Conservation (phyloP, 2,113 vertebrate genomes). For the Eolophus roseicapilla region DNA sequence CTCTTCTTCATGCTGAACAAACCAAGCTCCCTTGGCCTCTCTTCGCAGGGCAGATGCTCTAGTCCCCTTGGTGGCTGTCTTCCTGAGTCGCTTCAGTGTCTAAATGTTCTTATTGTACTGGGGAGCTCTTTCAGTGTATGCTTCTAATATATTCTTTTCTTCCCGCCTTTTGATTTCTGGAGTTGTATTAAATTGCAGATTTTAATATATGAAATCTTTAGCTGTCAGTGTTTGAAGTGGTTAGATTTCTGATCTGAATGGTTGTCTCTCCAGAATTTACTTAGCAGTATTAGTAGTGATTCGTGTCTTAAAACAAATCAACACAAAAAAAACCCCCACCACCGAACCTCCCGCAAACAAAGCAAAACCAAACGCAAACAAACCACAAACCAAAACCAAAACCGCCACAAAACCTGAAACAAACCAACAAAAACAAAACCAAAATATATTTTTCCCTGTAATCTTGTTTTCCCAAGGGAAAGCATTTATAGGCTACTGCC, state of each 20-base stretch:
- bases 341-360: not conserved
- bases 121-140: not conserved
- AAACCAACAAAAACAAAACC: not conserved
- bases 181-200: not conserved
- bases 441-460: not conserved
- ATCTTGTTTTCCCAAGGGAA: slow-evolving; percentile 79
- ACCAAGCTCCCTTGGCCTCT: not conserved
- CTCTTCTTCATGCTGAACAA: not conserved
- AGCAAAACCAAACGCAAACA: not conserved
- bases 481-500: slow-evolving; percentile 95
- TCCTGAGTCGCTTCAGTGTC: not conserved
- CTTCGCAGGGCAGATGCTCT: not conserved
- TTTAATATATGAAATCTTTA: not conserved
- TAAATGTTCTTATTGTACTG: not conserved
- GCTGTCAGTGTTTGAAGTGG: not conserved
- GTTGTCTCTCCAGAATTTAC: not conserved
- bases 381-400: not conserved
- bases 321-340: not conserved
- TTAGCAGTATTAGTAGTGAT: not conserved
- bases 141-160: not conserved
- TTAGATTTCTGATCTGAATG: not conserved
- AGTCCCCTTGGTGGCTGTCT: not conserved
- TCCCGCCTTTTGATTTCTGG: not conserved
- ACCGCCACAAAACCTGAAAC: not conserved
- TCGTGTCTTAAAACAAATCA: not conserved